phyloP scores from a whole-genome alignment of 1,140 invertebrate species.

The Danaus melanippus region DNA sequence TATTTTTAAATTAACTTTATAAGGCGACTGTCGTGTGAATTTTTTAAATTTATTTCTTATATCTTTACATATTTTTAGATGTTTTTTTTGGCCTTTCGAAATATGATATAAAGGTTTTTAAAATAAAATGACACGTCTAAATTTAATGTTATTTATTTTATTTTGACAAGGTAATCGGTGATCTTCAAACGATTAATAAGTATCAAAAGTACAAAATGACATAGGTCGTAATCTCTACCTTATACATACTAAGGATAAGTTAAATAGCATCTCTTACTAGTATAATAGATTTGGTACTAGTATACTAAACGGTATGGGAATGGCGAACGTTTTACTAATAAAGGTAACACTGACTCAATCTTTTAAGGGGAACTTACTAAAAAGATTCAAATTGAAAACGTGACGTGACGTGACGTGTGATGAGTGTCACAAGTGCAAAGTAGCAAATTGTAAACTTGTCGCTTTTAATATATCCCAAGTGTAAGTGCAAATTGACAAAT shows the following conservation, averaged over 20 bases:
- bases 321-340: slow-evolving; percentile 34
- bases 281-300: slow-evolving; percentile 53
- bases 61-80: background rate
- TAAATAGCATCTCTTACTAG: slow-evolving; percentile 58
- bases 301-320: slow-evolving; percentile 32
- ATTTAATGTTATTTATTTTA: slow-evolving; percentile 67
- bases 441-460: background rate
- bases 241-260: slow-evolving; percentile 56
- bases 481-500: background rate
- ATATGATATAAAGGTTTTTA: background rate
- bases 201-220: slow-evolving; percentile 69
- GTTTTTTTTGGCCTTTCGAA: background rate
- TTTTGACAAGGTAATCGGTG: slow-evolving; percentile 69
- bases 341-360: slow-evolving; percentile 38
- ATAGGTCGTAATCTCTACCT: slow-evolving; percentile 62
- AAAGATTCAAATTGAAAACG: too few species aligned
- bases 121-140: slow-evolving; percentile 29
- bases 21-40: too few species aligned
- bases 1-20: slow-evolving; percentile 2
- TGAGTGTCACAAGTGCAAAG: too few species aligned
- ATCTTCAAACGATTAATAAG: slow-evolving; percentile 63
- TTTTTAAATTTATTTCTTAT: background rate
- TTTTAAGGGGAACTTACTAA: too few species aligned
- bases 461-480: background rate
- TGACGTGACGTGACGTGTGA: too few species aligned